Percentiles rank a stretch among this genome's conserved stretches.
These are phyloP conservation scores for Xestobium rufovillosum DNA, from an alignment of 2,888 invertebrate species.

Conservation along the genomic window DNA sequence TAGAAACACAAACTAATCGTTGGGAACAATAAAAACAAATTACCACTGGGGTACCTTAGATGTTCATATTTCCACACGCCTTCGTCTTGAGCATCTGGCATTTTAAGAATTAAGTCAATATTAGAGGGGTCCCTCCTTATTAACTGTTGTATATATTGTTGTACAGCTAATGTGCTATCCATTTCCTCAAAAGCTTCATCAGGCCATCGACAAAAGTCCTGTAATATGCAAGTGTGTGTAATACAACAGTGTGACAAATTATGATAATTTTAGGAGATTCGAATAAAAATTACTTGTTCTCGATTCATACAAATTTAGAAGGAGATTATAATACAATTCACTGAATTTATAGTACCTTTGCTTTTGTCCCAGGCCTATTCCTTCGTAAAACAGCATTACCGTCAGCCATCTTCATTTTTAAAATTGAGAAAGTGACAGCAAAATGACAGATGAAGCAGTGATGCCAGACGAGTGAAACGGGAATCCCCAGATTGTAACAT, in stretches of 20 bases:
- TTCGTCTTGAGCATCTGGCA: conserved; percentile 96
- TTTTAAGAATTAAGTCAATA: conserved; percentile 88
- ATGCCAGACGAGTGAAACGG: no score
- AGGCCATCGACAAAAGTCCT: conserved; percentile 97
- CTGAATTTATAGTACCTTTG: conserved; percentile 53
- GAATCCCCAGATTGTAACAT: no score
- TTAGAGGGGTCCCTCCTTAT: conserved; percentile 89
- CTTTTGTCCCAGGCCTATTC: conserved; percentile 87
- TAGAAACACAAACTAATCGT: conserved; percentile 34
- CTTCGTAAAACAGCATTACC: conserved; percentile 73
- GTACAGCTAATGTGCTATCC: conserved; percentile 98
- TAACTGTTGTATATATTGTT: conserved; percentile 97
- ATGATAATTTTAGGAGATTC: no score
- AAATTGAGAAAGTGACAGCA: conserved; percentile 19
- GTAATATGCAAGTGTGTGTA: conserved; percentile 24
- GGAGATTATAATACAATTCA: not conserved
- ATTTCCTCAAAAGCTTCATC: conserved; percentile 98
- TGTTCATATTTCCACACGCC: conserved; percentile 99
- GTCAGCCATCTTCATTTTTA: conserved; percentile 77
- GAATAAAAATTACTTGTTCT: no score
- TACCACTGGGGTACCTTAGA: conserved; percentile 56
- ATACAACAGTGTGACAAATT: no score
- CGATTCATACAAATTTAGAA: no score
- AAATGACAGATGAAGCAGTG: no score
- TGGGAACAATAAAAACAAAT: conserved; percentile 8